Base-by-base conservation (phyloP, 2,113 vertebrate species). In the Halcyon malimbica region DNA sequence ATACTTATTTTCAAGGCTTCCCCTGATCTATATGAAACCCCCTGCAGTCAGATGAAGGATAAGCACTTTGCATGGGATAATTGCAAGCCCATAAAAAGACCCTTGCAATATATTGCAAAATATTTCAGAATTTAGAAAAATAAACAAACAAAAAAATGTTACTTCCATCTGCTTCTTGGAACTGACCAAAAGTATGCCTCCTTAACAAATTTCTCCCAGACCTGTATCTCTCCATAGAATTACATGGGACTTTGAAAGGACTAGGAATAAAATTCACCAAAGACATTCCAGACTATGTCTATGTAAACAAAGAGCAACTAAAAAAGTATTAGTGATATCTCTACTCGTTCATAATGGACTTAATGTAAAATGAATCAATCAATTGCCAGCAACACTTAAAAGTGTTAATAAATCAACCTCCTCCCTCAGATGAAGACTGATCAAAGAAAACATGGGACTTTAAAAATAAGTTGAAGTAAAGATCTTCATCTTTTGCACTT, bases 1-100 rank as follows among this genome's bases (percentile, higher is more conserved):
- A 41, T 54, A 26, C 5, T 28, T 59, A 33, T 31, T 87, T 65
- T 9, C 33, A 21, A 29, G 14, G 1, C 64, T 87, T 79, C 26
- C 17, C 1, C 0, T 51, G 20, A 39, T 51, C 12, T 48, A 10
- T 42, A 33, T 1, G 0, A 93, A 78, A 6, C 42, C 14, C 44
- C 54, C 28, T 4, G 5, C 46, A 51, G 39, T 33, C 31, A 64
- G 24, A 80, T 16, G 51, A 70, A 70, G 26, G 11, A 25, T 44
- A 8, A 77, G 5, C 9, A 67, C 9, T 62, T 70, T 7, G 3
- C 9, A 29, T 16, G 13, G 23, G 23, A 25, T 28, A 83, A 76
- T 15, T 64, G 5, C 62, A 65, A 82, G 44, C 11, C 48, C 14
- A 2, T 31, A 85, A 64, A 9, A 67, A 53, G 4, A 83, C 2